Evolutionary conservation across 2,797 vertebrate species (phyloP).

Genomic region (Anniella stebbinsi): DNA sequence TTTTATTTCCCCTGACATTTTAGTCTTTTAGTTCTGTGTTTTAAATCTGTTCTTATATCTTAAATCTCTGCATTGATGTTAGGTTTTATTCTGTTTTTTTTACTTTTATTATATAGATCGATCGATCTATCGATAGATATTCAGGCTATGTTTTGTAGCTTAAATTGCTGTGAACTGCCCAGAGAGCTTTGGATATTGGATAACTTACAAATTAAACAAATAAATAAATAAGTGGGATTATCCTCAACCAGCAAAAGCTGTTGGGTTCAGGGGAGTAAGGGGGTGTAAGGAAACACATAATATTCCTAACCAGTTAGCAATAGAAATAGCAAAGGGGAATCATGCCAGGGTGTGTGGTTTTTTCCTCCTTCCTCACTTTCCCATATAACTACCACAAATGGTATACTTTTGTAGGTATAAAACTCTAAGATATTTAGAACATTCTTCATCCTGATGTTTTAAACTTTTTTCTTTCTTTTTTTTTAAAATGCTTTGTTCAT

Average conservation of each 20-base stretch:
- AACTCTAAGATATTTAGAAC: background rate
- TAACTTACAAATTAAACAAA: too few relatives aligned
- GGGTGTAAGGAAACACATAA: background rate
- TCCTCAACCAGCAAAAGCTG: background rate
- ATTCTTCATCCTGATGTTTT: background rate
- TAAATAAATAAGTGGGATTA: background rate
- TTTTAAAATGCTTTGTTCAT: background rate
- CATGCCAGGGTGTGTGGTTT: background rate
- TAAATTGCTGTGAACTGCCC: too few relatives aligned
- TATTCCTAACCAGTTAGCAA: background rate
- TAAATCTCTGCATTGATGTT: too few relatives aligned
- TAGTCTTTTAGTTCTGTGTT: too few relatives aligned
- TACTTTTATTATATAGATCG: too few relatives aligned
- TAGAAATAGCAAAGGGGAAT: background rate
- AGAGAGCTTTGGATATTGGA: too few relatives aligned
- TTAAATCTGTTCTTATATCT: too few relatives aligned
- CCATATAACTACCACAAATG: background rate
- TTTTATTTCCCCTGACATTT: too few relatives aligned
- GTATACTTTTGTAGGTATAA: background rate
- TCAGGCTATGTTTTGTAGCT: too few relatives aligned
- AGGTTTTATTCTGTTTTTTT: too few relatives aligned
- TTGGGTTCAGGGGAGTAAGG: background rate
- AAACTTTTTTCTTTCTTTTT: background rate
- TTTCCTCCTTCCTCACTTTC: background rate
- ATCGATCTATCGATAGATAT: too few relatives aligned